Evolutionary conservation across 1,140 invertebrate genomes (phyloP).

Genomic region (Hyphantria cunea): DNA sequence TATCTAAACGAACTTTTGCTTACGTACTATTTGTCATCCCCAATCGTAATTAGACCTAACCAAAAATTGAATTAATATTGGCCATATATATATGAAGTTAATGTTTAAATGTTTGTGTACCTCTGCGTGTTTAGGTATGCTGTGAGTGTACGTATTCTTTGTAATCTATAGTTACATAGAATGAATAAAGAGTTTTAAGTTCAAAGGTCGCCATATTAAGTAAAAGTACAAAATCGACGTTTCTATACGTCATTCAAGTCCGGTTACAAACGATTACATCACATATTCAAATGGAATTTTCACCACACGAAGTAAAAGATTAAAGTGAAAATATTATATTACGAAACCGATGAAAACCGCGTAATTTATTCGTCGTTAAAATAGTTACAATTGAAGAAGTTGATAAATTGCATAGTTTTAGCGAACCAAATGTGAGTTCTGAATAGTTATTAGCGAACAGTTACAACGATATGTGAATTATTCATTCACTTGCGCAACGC

Average conservation of each 20-base stretch:
- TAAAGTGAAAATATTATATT: conserved; percentile 9
- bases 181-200: too few species aligned
- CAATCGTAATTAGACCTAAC: too few species aligned
- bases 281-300: not conserved
- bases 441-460: conserved; percentile 21
- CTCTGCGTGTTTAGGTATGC: too few species aligned
- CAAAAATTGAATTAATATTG: too few species aligned
- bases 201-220: not conserved
- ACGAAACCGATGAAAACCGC: conserved; percentile 15
- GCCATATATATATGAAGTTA: too few species aligned
- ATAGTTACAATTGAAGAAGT: conserved; percentile 14
- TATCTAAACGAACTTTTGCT: too few species aligned
- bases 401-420: conserved; percentile 16
- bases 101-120: too few species aligned
- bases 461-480: conserved; percentile 18
- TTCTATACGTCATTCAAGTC: too few species aligned
- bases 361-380: conserved; percentile 14
- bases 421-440: conserved; percentile 6
- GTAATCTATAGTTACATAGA: too few species aligned
- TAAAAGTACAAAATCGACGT: not conserved
- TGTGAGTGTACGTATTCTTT: too few species aligned
- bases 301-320: conserved; percentile 1
- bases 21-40: too few species aligned
- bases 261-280: not conserved
- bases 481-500: conserved; percentile 23